These are phyloP conservation scores for Drosophila pruinosa DNA, from an alignment of 1,140 invertebrate genomes.

Conservation along the genomic window DNA sequence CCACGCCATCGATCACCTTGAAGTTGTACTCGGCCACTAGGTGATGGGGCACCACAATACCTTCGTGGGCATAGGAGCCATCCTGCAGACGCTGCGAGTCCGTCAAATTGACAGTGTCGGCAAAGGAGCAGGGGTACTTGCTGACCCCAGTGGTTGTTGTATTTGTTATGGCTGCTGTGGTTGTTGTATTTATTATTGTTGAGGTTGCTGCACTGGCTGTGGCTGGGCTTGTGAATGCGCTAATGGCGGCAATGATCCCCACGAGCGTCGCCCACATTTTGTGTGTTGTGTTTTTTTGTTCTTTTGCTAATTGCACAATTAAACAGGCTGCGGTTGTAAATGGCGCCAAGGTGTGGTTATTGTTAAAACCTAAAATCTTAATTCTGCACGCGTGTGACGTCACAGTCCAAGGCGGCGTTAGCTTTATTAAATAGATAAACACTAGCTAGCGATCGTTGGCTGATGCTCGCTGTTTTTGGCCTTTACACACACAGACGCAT, in stretches of 20 bases:
- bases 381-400: slow-evolving; percentile 48
- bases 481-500: slow-evolving; percentile 37
- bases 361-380: slow-evolving; percentile 18
- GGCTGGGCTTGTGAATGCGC: not conserved
- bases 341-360: slow-evolving; percentile 22
- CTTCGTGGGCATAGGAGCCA: slow-evolving; percentile 70
- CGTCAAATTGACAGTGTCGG: slow-evolving; percentile 69
- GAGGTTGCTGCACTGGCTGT: not conserved
- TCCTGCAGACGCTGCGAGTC: slow-evolving; percentile 67
- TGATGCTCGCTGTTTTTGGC: slow-evolving; percentile 24
- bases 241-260: slow-evolving; percentile 12
- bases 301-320: slow-evolving; percentile 38
- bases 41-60: slow-evolving; percentile 53
- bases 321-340: slow-evolving; percentile 26
- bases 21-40: slow-evolving; percentile 67
- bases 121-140: slow-evolving; percentile 54
- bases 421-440: slow-evolving; percentile 65
- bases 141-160: not conserved
- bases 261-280: slow-evolving; percentile 33
- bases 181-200: not conserved
- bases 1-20: slow-evolving; percentile 73
- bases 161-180: not conserved
- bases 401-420: slow-evolving; percentile 22
- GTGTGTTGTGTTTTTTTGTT: not conserved
- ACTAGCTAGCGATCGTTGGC: slow-evolving; percentile 35